Evolutionary conservation across 2,797 vertebrate genomes (phyloP).

Genomic region (Heteromormyrus szaboi): DNA sequence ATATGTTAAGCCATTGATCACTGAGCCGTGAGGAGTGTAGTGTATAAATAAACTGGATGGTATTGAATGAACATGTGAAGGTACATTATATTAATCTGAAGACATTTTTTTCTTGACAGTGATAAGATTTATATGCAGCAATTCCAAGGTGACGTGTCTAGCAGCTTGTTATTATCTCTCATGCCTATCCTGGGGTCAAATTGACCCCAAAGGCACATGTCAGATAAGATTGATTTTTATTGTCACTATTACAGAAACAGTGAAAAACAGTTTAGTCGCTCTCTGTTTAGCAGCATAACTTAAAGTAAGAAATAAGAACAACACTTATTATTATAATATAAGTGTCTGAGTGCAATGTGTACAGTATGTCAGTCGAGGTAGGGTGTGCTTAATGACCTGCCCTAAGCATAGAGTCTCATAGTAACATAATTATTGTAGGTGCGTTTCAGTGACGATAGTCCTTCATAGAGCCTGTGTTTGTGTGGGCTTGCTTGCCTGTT

Average conservation of each 20-base stretch:
- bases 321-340: no score
- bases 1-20: background rate
- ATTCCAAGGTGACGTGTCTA: background rate
- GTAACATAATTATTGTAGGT: background rate
- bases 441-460: background rate
- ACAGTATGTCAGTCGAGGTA: no score
- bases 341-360: no score
- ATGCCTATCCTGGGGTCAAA: background rate
- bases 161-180: background rate
- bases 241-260: no score
- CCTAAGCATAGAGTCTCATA: background rate
- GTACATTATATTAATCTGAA: background rate
- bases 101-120: background rate
- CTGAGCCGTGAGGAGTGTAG: background rate
- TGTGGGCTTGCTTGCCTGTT: background rate
- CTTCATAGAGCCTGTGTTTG: background rate
- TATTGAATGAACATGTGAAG: background rate
- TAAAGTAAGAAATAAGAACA: no score
- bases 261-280: no score
- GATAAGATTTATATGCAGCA: background rate
- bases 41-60: background rate
- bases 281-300: no score
- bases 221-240: no score
- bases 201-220: background rate
- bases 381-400: no score